Percentiles rank a stretch among this genome's conserved stretches.
phyloP scores from a whole-genome alignment of 2,113 vertebrate species.

The Vidua macroura region DNA sequence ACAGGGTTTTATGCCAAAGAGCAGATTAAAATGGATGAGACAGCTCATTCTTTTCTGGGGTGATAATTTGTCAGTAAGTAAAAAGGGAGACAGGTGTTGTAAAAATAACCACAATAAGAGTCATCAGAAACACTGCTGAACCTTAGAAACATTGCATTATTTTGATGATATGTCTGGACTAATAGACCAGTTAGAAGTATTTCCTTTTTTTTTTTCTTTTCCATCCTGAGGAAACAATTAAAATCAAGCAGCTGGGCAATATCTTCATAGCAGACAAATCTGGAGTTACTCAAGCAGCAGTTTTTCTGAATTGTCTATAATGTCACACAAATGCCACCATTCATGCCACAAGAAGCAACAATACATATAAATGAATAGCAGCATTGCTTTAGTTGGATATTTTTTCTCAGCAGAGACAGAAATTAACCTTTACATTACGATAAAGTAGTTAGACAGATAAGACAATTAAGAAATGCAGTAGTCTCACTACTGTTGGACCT shows the following conservation, averaged over 20 bases:
- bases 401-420: background rate
- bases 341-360: background rate
- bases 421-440: background rate
- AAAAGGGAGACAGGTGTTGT: background rate
- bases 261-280: background rate
- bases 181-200: background rate
- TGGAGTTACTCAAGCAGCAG: background rate
- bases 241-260: conserved; percentile 37
- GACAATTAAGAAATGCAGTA: background rate
- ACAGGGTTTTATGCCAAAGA: background rate
- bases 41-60: background rate
- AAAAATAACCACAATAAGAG: background rate
- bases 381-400: background rate
- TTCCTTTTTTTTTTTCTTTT: background rate
- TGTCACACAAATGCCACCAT: background rate
- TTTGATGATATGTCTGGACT: background rate
- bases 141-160: background rate
- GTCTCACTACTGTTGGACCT: background rate
- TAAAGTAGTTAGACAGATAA: background rate
- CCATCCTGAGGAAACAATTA: conserved; percentile 23
- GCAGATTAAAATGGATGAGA: background rate
- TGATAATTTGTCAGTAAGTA: background rate
- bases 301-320: background rate
- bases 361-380: background rate
- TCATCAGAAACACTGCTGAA: background rate